Conservation (phyloP, 2,797 vertebrate species). For the Fistularia commersonii region DNA sequence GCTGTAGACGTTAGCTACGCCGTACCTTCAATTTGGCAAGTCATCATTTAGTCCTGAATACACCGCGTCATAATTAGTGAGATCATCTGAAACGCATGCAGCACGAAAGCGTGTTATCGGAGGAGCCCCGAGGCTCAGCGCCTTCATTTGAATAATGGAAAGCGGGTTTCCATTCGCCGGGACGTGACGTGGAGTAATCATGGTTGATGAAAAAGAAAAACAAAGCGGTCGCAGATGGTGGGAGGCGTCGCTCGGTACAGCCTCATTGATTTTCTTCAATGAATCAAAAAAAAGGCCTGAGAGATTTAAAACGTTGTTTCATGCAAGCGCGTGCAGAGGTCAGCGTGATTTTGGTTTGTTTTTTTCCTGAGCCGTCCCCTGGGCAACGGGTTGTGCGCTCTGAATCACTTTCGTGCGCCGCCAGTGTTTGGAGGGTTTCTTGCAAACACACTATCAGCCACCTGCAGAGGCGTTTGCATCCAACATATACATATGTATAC, state of each 20-base stretch:
- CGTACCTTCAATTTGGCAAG: too few relatives aligned
- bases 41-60: too few relatives aligned
- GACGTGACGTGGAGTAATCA: conserved; percentile 8
- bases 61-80: too few relatives aligned
- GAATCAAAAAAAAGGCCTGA: conserved; percentile 18
- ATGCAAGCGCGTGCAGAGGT: conserved; percentile 57
- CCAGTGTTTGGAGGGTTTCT: conserved; percentile 14
- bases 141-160: conserved; percentile 3
- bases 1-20: too few relatives aligned
- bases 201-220: conserved; percentile 10
- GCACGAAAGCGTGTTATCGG: neutral
- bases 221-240: conserved; percentile 39
- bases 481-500: conserved; percentile 17
- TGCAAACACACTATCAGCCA: conserved; percentile 31
- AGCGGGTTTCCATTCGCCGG: conserved; percentile 27
- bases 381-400: conserved; percentile 20
- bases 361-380: conserved; percentile 11
- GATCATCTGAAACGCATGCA: too few relatives aligned
- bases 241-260: conserved; percentile 29
- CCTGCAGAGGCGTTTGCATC: conserved; percentile 37
- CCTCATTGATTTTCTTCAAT: conserved; percentile 44
- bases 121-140: neutral
- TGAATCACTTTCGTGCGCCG: conserved; percentile 21
- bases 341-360: conserved; percentile 4
- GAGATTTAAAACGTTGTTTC: conserved; percentile 39